Percentiles rank a stretch among this genome's conserved stretches.
These are phyloP conservation scores for Mesorhabditis spiculigera DNA, from an alignment of 2,888 invertebrate species.

Conservation along the genomic window DNA sequence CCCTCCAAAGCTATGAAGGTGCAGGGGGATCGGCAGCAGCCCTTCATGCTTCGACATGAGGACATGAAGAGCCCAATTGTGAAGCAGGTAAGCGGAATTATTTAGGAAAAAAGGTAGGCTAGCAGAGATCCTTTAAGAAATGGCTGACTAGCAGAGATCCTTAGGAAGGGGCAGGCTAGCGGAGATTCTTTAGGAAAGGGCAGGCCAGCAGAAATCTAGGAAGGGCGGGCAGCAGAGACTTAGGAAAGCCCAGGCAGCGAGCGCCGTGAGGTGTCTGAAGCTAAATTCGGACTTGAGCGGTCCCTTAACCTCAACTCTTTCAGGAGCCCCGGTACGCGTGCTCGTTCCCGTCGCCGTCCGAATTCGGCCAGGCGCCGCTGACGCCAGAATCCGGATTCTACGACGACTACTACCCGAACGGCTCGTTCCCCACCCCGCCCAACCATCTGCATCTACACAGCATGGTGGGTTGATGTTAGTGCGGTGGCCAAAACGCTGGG, in stretches of 20 bases:
- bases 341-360: slow-evolving; percentile 44
- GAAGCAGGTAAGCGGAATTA: background rate
- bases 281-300: too few species aligned
- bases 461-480: background rate
- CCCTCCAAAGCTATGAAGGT: slow-evolving; percentile 31
- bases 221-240: too few species aligned
- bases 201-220: too few species aligned
- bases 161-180: too few species aligned
- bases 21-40: slow-evolving; percentile 19
- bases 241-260: too few species aligned
- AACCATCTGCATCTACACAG: background rate
- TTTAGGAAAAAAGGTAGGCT: too few species aligned
- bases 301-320: background rate
- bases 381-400: slow-evolving; percentile 50
- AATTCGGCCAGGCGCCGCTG: slow-evolving; percentile 36
- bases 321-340: slow-evolving; percentile 19
- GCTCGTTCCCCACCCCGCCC: background rate
- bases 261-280: too few species aligned
- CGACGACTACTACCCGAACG: slow-evolving; percentile 34
- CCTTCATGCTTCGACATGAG: background rate
- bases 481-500: too few species aligned
- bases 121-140: too few species aligned
- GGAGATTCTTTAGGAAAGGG: too few species aligned
- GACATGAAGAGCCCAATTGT: background rate
- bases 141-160: too few species aligned